A percentile compares a stretch with the other conserved stretches of the same genome.
These are phyloP conservation scores for Heliocidaris erythrogramma DNA, from an alignment of 35 echinoderm and acorn worm genomes.

Conservation along the genomic window DNA sequence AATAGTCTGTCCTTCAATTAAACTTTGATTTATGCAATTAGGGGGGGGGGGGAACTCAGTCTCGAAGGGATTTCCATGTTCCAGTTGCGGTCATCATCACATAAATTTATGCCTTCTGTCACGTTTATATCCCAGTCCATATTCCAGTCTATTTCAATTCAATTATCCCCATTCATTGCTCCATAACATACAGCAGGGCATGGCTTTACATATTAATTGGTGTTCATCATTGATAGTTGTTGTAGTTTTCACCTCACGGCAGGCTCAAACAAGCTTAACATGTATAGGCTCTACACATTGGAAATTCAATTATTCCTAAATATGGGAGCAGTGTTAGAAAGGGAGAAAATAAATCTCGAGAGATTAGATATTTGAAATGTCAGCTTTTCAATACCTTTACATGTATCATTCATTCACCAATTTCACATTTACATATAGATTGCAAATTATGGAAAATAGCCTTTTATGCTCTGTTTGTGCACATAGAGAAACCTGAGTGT, in stretches of 20 bases:
- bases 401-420: too few species aligned
- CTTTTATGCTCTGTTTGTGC: too few species aligned
- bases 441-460: too few species aligned
- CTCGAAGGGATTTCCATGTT: background rate
- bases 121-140: background rate
- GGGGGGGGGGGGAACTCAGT: background rate
- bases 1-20: too few species aligned
- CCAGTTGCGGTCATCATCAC: background rate
- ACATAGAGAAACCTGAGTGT: too few species aligned
- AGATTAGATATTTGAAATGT: background rate
- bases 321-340: background rate
- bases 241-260: background rate
- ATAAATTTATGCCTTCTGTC: background rate
- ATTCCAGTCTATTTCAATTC: background rate
- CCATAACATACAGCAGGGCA: background rate
- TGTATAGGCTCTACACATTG: background rate
- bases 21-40: background rate
- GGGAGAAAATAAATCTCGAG: background rate
- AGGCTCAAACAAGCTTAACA: background rate
- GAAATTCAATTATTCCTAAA: background rate
- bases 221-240: background rate
- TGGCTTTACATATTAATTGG: background rate
- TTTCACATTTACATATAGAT: too few species aligned
- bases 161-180: background rate
- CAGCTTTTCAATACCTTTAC: background rate